Evolutionary conservation across 2,888 invertebrate genomes (phyloP).

Genomic region (Euplagia quadripunctaria): DNA sequence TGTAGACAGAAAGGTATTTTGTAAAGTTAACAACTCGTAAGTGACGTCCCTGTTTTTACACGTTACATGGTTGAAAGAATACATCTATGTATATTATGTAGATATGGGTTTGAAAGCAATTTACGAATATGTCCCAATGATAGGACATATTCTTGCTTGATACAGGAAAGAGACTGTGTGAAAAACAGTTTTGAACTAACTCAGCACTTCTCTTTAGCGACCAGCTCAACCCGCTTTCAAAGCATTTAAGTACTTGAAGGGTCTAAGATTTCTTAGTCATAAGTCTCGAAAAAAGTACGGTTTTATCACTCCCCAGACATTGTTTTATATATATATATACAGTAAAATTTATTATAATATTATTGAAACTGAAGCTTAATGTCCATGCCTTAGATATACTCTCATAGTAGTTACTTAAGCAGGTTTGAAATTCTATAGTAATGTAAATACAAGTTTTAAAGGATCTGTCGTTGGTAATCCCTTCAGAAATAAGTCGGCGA

Average conservation of each 20-base stretch:
- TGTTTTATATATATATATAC: neutral
- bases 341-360: neutral
- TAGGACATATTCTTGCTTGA: neutral
- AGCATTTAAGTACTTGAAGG: neutral
- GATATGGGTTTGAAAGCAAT: neutral
- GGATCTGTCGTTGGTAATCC: conserved; percentile 29
- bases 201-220: neutral
- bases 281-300: neutral
- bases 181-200: neutral
- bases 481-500: conserved; percentile 44
- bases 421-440: conserved; percentile 17
- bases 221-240: neutral
- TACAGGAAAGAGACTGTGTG: neutral
- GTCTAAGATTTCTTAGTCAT: neutral
- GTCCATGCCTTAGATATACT: conserved; percentile 5
- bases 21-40: neutral
- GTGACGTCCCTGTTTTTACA: neutral
- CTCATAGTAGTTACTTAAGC: conserved; percentile 13
- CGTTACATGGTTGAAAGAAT: neutral
- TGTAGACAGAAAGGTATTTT: neutral
- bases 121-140: neutral
- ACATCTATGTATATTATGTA: neutral
- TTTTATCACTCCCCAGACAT: neutral
- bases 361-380: neutral
- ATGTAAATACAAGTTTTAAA: conserved; percentile 39